phyloP scores from a whole-genome alignment of 1,140 invertebrate genomes.

The Eulimnadia texana region DNA sequence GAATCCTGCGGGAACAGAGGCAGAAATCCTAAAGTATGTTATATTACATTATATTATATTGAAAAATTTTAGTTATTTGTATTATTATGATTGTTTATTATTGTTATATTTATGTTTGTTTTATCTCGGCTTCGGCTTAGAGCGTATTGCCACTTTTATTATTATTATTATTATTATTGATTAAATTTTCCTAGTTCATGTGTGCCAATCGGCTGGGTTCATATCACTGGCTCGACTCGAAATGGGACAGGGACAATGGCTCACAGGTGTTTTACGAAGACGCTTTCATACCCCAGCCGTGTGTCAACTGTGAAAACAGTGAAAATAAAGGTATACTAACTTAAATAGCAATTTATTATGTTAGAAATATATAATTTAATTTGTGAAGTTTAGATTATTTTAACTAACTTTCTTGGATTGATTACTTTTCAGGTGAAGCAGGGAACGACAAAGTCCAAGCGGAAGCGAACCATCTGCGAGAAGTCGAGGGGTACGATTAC shows the following conservation, averaged over 20 bases:
- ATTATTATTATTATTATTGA: too few species aligned
- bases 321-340: not conserved
- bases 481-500: slow-evolving; percentile 81
- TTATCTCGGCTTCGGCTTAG: too few species aligned
- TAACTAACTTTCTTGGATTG: not conserved
- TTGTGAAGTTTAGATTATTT: not conserved
- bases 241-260: not conserved
- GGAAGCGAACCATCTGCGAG: slow-evolving; percentile 68
- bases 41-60: too few species aligned
- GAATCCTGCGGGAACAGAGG: not conserved
- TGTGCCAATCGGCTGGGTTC: too few species aligned
- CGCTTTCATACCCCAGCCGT: not conserved
- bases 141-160: too few species aligned
- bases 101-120: too few species aligned
- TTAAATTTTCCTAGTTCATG: too few species aligned
- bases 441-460: slow-evolving; percentile 24
- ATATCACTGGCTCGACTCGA: not conserved
- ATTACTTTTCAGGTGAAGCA: not conserved
- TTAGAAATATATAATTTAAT: not conserved
- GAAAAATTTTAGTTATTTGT: too few species aligned
- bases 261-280: not conserved
- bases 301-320: not conserved
- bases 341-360: not conserved
- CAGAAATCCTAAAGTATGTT: not conserved
- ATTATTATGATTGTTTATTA: too few species aligned